A percentile compares a stretch with the other conserved stretches of the same genome.
Evolutionary conservation across 2,113 vertebrate genomes (phyloP).

Genomic region (Xerus inauris): DNA sequence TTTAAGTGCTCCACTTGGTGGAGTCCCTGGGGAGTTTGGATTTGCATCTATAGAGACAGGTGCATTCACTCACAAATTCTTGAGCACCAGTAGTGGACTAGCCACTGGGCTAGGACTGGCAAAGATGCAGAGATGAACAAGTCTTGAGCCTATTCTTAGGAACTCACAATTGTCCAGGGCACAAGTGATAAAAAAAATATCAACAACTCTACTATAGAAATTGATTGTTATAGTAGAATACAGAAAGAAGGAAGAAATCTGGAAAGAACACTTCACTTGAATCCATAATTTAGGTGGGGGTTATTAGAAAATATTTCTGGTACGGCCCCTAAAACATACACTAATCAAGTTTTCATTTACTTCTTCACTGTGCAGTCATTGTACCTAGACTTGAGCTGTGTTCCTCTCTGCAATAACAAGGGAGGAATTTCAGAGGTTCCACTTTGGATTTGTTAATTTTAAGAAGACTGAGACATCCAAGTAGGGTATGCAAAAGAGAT

Average conservation of each 20-base stretch:
- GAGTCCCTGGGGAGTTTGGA: background rate
- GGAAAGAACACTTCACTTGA: background rate
- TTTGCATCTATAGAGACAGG: background rate
- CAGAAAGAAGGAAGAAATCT: background rate
- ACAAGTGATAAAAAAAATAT: background rate
- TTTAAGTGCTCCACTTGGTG: background rate
- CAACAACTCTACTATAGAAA: background rate
- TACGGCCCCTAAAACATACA: background rate
- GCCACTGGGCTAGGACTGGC: background rate
- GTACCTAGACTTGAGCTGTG: background rate
- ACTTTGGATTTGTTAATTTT: background rate
- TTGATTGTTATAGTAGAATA: background rate
- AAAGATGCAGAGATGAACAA: background rate
- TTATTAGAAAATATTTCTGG: slow-evolving; percentile 17
- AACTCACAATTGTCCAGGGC: background rate
- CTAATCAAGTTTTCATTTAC: background rate
- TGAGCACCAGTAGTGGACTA: background rate
- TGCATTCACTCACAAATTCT: background rate
- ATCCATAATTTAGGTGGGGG: background rate
- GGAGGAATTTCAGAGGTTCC: background rate
- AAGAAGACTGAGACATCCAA: background rate
- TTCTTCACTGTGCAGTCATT: background rate
- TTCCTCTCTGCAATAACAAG: background rate
- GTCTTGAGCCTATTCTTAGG: background rate
- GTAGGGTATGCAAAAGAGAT: background rate